Evolutionary conservation across 2,797 vertebrate species (phyloP), one percentile per base, ranked within the genome.

Genomic region (Molossus molossus): DNA sequence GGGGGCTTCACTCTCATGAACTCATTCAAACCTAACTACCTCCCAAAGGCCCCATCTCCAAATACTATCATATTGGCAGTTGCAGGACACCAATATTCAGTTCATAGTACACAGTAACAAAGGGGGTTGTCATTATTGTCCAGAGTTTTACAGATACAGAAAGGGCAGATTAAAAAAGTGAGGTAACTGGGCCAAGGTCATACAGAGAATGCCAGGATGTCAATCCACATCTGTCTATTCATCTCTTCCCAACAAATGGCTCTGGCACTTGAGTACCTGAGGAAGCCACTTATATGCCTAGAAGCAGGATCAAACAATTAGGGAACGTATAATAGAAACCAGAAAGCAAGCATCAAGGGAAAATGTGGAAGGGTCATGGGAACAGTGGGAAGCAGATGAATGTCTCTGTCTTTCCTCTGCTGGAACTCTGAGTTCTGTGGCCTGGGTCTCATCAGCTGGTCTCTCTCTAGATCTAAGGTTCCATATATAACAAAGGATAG

Each of bases 231-330:
- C 53, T 79, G 40, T 69, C 67, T 72, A 9, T 57, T 69, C 45
- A 17, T 37, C 33, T 75, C 65, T 91, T 20, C 69, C 65, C 23
- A 86, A 15, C 17, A 69, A n/a, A 50, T 12, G 14, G 2, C 11
- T 11, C 11, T 77, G 48, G 62, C 25, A 21, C 57, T 69, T 29
- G 14, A 85, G 62, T 48, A 40, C n/a, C 33, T 55, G 37, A 83
- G 55, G 11, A 77, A 15, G 50, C 7, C 55, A 27, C 90, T 9
- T 83, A 69, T 65, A 53, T 65, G n/a, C 65, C 81, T 79, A 33
- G 21, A 87, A 55, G n/a, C 7, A 89, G 58, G n/a, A 91, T 65
- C 67, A 90, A 64, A 65, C 80, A 64, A 81, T 58, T 40, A 80
- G 53, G 50, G 58, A 84, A 25, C 50, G 20, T 72, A 50, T 58